Conservation (phyloP, 1,140 invertebrate genomes). For the Pantala flavescens region DNA sequence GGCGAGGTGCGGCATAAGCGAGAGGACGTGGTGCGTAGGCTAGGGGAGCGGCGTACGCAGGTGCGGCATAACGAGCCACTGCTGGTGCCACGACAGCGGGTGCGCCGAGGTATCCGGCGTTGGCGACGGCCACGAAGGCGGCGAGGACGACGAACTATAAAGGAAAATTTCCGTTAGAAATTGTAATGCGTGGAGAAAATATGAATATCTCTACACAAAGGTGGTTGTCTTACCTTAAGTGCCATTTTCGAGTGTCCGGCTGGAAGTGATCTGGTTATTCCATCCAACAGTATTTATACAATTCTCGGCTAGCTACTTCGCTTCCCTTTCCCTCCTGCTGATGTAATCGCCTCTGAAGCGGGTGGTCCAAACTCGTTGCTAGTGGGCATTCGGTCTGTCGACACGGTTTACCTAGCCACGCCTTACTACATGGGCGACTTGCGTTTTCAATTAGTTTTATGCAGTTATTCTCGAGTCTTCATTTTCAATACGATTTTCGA, state of each 20-base stretch:
- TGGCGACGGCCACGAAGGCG: slow-evolving; percentile 20
- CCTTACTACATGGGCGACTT: background rate
- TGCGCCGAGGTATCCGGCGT: slow-evolving; percentile 20
- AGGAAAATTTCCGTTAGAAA: background rate
- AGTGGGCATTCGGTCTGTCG: background rate
- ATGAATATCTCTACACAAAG: background rate
- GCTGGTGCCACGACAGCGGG: slow-evolving; percentile 10
- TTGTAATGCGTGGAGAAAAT: background rate
- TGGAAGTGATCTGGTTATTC: background rate
- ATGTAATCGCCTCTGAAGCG: background rate
- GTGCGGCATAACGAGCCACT: background rate
- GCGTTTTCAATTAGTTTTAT: background rate
- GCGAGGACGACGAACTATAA: slow-evolving; percentile 21
- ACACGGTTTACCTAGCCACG: background rate
- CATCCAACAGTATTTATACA: background rate
- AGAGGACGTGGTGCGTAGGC: slow-evolving; percentile 16
- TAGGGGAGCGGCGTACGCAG: background rate
- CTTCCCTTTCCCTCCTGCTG: background rate
- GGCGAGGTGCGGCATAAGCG: slow-evolving; percentile 14
- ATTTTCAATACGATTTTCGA: background rate
- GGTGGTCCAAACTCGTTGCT: slow-evolving; percentile 3
- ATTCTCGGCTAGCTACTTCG: background rate
- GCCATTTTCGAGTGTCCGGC: background rate
- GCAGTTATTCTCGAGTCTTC: background rate
- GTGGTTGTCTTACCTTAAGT: background rate